Evolutionary conservation across 2,797 vertebrate species (phyloP).

Genomic region (Alectoris magna): DNA sequence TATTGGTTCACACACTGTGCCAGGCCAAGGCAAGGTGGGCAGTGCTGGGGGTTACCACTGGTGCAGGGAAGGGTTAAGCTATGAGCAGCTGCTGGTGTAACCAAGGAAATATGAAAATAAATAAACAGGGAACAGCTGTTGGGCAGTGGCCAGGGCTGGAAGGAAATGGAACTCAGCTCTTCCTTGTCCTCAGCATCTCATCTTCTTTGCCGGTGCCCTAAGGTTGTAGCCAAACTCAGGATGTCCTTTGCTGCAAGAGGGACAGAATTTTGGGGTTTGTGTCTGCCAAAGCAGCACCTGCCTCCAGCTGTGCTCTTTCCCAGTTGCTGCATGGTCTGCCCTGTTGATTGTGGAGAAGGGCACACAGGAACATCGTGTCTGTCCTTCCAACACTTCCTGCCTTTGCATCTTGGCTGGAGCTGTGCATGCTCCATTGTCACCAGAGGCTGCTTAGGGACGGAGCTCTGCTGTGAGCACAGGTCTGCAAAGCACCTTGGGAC

Average conservation of each 20-base stretch:
- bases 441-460: not conserved
- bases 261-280: not conserved
- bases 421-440: rapidly evolving
- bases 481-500: not conserved
- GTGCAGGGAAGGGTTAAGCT: constrained; percentile 50
- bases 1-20: not conserved
- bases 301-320: not conserved
- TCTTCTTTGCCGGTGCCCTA: not conserved
- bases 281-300: not conserved
- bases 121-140: constrained; percentile 65
- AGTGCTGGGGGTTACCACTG: rapidly evolving
- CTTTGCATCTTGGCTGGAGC: not conserved
- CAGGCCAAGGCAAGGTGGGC: not conserved
- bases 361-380: not conserved
- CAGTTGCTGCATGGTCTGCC: not conserved
- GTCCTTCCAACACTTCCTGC: not conserved
- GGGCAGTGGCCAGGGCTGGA: constrained; percentile 47
- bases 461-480: not conserved
- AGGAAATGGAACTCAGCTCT: constrained; percentile 47
- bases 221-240: not conserved
- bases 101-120: constrained; percentile 63
- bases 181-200: not conserved
- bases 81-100: constrained; percentile 32
- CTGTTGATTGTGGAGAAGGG: rapidly evolving
- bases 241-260: rapidly evolving